phyloP scores from a whole-genome alignment of 2,888 invertebrate species.

The Chirona hameri region DNA sequence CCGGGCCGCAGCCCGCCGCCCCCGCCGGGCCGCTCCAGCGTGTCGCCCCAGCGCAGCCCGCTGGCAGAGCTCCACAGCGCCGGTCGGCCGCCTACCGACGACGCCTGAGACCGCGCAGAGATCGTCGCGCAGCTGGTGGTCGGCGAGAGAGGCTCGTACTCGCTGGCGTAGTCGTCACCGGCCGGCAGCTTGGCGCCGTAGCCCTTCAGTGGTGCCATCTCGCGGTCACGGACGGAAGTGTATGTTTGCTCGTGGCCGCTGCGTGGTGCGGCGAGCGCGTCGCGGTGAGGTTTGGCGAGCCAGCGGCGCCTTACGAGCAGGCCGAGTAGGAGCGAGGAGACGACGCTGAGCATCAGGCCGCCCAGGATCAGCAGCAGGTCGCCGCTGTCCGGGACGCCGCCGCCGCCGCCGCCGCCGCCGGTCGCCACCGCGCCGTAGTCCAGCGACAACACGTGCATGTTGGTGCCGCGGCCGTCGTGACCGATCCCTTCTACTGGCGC shows the following conservation, averaged over 20 bases:
- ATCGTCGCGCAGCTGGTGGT: conserved; percentile 29
- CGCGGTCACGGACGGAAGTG: background rate
- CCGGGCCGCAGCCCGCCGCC: background rate
- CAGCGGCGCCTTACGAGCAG: background rate
- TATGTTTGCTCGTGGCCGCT: background rate
- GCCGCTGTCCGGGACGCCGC: background rate
- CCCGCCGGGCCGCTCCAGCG: background rate
- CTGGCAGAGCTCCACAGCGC: background rate
- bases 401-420: background rate
- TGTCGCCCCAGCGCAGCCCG: background rate
- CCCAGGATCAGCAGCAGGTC: background rate
- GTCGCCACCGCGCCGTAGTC: background rate
- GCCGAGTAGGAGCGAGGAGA: background rate
- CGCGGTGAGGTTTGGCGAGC: background rate
- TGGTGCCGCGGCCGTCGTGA: background rate
- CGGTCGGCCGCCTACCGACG: background rate
- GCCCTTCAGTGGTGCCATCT: background rate
- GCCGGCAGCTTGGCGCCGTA: background rate
- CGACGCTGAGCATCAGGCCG: background rate
- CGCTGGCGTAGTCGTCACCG: background rate
- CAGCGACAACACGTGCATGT: conserved; percentile 23
- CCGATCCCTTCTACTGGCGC: conserved; percentile 7
- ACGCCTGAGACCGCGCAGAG: background rate
- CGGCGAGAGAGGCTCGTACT: conserved; percentile 22
- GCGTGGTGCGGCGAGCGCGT: background rate